Percentiles rank a stretch among this genome's conserved stretches.
These are phyloP conservation scores for Herpetotheres cachinnans DNA, from an alignment of 2,113 vertebrate species.

Conservation along the genomic window DNA sequence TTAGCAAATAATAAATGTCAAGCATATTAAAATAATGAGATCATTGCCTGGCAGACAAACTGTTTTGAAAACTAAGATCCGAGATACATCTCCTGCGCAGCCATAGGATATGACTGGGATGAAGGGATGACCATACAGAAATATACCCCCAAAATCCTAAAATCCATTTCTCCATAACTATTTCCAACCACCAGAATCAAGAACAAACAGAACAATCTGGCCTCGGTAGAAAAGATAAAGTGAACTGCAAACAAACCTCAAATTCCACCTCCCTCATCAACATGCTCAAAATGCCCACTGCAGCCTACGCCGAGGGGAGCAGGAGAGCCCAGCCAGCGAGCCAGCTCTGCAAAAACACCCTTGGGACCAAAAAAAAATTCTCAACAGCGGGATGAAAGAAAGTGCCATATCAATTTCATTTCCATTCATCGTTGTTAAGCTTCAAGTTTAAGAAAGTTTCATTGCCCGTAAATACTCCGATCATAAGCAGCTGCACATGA, in stretches of 20 bases:
- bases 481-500: conserved; percentile 65
- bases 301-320: accelerated
- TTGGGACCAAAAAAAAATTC: background rate
- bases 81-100: background rate
- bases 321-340: background rate
- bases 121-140: background rate
- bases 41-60: background rate
- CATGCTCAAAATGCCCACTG: background rate
- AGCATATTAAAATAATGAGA: background rate
- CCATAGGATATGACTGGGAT: background rate
- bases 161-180: conserved; percentile 22
- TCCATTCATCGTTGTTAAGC: conserved; percentile 11
- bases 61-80: background rate
- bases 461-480: conserved; percentile 38
- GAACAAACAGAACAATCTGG: conserved; percentile 40
- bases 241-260: conserved; percentile 39
- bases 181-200: background rate
- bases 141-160: background rate
- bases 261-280: conserved; percentile 9
- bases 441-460: conserved; percentile 32
- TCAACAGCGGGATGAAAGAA: background rate
- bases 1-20: background rate
- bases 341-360: background rate
- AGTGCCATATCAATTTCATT: conserved; percentile 25
- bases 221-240: conserved; percentile 13